Conservation (phyloP, 2,888 invertebrate genomes). For the Platycnemis pennipes region DNA sequence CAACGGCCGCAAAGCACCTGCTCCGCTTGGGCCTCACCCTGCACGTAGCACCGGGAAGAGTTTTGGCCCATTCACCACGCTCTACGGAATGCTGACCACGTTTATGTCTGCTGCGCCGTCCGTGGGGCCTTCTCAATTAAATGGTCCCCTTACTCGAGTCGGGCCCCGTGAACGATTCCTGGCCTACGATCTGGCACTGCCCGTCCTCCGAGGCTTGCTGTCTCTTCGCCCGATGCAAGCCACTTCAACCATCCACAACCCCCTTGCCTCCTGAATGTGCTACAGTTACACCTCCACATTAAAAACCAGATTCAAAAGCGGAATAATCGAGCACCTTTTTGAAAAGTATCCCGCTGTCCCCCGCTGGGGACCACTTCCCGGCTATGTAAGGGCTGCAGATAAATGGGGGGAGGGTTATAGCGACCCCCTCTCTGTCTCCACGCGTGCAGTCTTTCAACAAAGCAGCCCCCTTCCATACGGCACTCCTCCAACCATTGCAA, state of each 20-base stretch:
- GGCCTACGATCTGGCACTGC: background rate
- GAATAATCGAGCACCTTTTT: conserved; percentile 2
- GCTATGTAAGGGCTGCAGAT: background rate
- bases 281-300: background rate
- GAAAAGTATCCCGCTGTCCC: conserved; percentile 8
- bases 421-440: background rate
- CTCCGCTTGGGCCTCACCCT: background rate
- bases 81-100: background rate
- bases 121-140: background rate
- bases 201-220: background rate
- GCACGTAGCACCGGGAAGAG: background rate
- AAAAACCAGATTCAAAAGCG: background rate
- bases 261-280: background rate
- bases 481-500: background rate
- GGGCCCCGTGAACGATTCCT: background rate
- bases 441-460: background rate
- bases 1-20: background rate
- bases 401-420: background rate
- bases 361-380: background rate
- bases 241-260: background rate
- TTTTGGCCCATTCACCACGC: background rate
- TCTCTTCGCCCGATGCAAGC: background rate
- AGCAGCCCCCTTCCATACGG: background rate
- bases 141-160: background rate
- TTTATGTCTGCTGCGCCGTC: background rate